These are phyloP conservation scores for Lasioglossum oenotherae DNA, from an alignment of 2,888 invertebrate species.

Conservation along the genomic window DNA sequence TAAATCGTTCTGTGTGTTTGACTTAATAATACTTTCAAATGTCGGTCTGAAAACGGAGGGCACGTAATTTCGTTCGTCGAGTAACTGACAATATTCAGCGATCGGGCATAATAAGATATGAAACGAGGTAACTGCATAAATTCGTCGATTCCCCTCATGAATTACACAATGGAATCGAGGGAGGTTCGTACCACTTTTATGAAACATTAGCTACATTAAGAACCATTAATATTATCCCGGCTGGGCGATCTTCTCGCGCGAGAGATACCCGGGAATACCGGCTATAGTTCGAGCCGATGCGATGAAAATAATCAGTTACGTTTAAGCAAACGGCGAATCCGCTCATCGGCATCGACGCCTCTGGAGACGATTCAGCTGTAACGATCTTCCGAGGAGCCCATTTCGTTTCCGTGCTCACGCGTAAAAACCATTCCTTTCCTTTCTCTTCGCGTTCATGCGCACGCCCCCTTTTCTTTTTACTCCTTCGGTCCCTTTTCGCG, in stretches of 20 bases:
- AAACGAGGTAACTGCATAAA: background rate
- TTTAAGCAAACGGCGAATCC: conserved; percentile 70
- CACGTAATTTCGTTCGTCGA: background rate
- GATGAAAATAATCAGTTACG: conserved; percentile 78
- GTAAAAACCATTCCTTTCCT: conserved; percentile 70
- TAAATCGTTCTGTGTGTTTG: background rate
- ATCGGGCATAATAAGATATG: background rate
- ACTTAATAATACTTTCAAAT: conserved; percentile 6
- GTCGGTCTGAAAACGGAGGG: background rate
- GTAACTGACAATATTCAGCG: background rate
- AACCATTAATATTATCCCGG: conserved; percentile 27
- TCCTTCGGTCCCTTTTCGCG: conserved; percentile 63
- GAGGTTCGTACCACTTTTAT: background rate
- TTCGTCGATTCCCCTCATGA: background rate
- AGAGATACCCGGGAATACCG: background rate
- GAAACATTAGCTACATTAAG: background rate
- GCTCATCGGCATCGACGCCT: conserved; percentile 64
- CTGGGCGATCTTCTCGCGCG: background rate
- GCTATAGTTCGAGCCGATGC: conserved; percentile 54
- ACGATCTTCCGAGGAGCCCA: conserved; percentile 67
- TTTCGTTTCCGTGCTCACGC: conserved; percentile 76
- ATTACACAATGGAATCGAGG: background rate
- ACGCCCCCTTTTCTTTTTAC: conserved; percentile 51
- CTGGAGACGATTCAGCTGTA: conserved; percentile 74
- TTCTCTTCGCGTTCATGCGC: conserved; percentile 31